Percentiles rank a stretch among this genome's conserved stretches.
Evolutionary conservation across 35 echinoderm and acorn worm species (phyloP).

Genomic region (Chiridota heheva): DNA sequence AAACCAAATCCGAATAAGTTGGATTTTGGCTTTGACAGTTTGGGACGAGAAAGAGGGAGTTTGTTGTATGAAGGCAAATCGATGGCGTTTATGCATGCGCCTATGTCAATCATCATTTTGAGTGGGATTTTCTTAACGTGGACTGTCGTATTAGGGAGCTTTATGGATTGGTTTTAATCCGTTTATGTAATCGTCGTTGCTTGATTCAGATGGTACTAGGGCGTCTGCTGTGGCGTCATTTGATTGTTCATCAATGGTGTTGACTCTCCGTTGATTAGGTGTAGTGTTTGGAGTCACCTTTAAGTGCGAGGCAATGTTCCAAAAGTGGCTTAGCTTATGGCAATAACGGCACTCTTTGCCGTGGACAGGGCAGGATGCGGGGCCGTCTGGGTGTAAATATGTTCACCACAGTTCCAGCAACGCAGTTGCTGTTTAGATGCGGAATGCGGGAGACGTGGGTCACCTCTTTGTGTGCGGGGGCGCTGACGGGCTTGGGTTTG

Average conservation of each 20-base stretch:
- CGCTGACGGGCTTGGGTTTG: background rate
- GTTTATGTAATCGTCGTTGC: background rate
- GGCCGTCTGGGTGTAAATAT: conserved; percentile 17
- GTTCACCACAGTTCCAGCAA: conserved; percentile 20
- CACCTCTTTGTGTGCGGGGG: conserved; percentile 1
- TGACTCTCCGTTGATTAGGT: background rate
- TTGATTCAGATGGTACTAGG: background rate
- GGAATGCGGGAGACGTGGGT: background rate
- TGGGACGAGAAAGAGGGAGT: too few relatives aligned
- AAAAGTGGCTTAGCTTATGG: conserved; percentile 23
- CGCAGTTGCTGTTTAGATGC: background rate
- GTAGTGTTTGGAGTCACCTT: background rate
- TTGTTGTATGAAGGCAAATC: background rate
- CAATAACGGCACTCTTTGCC: conserved; percentile 16
- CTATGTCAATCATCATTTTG: conserved; percentile 3
- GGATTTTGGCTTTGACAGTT: background rate
- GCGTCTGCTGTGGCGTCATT: background rate
- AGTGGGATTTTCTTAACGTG: background rate
- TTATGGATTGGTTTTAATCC: background rate
- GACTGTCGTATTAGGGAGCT: background rate
- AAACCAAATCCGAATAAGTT: background rate
- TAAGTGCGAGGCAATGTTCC: conserved; percentile 8
- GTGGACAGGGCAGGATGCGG: conserved; percentile 14
- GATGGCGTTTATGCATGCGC: background rate
- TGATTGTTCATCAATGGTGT: background rate